phyloP scores from a whole-genome alignment of 2,888 invertebrate genomes.

The Abrostola tripartita region DNA sequence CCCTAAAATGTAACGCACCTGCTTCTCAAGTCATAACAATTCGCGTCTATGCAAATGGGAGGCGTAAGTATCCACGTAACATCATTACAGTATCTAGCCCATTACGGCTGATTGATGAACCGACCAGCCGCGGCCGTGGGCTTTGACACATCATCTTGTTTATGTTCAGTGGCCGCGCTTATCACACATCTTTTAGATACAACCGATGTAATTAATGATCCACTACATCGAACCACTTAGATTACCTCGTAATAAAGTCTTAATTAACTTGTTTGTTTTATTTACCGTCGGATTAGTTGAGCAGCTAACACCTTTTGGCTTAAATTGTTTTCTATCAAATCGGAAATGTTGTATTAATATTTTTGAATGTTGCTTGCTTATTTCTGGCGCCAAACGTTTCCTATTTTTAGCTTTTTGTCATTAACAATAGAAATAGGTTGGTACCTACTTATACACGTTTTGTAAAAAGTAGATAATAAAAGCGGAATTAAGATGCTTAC shows the following conservation, averaged over 20 bases:
- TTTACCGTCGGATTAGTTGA: conserved; percentile 36
- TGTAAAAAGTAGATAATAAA: no score
- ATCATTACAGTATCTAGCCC: conserved; percentile 56
- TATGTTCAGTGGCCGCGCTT: conserved; percentile 54
- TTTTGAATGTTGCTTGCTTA: no score
- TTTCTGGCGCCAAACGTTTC: no score
- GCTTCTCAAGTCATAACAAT: conserved; percentile 41
- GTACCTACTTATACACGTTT: no score
- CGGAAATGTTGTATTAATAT: no score
- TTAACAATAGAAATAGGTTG: no score
- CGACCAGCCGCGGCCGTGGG: conserved; percentile 26
- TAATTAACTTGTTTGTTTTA: conserved; percentile 47
- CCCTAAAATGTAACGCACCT: no score
- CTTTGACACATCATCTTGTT: conserved; percentile 58
- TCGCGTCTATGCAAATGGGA: conserved; percentile 43
- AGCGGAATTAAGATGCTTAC: no score
- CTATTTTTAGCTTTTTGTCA: no score
- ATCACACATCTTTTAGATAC: conserved; percentile 55
- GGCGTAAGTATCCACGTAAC: conserved; percentile 35
- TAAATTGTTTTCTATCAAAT: neutral
- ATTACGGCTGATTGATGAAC: conserved; percentile 69
- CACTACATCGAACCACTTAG: conserved; percentile 36
- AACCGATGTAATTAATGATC: conserved; percentile 54
- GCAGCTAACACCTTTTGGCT: conserved; percentile 24
- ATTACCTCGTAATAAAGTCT: conserved; percentile 34